These are phyloP conservation scores for Troilus luridus DNA, from an alignment of 2,888 invertebrate genomes.

Conservation along the genomic window DNA sequence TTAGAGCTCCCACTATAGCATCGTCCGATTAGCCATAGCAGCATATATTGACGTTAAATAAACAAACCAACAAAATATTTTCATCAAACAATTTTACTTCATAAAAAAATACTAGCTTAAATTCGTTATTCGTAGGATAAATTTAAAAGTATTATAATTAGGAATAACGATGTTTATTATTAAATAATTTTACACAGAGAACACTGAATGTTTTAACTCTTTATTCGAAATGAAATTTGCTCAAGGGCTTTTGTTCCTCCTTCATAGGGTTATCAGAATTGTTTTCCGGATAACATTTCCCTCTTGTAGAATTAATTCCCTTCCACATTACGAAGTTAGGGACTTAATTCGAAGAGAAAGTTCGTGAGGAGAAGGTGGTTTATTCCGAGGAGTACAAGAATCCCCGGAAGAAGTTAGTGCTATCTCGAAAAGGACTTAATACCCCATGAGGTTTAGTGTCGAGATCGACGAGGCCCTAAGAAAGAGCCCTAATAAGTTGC, in stretches of 20 bases:
- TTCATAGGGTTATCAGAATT: background rate
- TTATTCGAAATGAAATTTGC: background rate
- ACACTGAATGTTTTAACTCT: too few species aligned
- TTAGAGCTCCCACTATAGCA: too few species aligned
- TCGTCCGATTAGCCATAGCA: too few species aligned
- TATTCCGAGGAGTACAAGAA: background rate
- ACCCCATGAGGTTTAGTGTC: slow-evolving; percentile 34
- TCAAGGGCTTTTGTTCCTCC: background rate
- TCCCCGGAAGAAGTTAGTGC: slow-evolving; percentile 31
- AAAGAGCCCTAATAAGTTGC: slow-evolving; percentile 33
- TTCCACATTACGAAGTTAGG: background rate
- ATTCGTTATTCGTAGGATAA: too few species aligned
- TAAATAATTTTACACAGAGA: too few species aligned
- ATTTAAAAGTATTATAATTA: too few species aligned
- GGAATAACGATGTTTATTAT: too few species aligned
- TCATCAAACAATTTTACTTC: too few species aligned
- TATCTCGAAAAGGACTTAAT: slow-evolving; percentile 25
- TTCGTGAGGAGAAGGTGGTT: background rate
- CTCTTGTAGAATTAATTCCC: background rate
- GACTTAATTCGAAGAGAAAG: background rate
- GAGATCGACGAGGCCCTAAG: slow-evolving; percentile 17
- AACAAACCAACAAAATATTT: too few species aligned
- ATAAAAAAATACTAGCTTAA: too few species aligned
- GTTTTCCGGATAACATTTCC: background rate
- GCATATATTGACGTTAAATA: too few species aligned